Base-by-base conservation (phyloP, 2,797 vertebrate genomes). In the Lycodopsis pacificus region DNA sequence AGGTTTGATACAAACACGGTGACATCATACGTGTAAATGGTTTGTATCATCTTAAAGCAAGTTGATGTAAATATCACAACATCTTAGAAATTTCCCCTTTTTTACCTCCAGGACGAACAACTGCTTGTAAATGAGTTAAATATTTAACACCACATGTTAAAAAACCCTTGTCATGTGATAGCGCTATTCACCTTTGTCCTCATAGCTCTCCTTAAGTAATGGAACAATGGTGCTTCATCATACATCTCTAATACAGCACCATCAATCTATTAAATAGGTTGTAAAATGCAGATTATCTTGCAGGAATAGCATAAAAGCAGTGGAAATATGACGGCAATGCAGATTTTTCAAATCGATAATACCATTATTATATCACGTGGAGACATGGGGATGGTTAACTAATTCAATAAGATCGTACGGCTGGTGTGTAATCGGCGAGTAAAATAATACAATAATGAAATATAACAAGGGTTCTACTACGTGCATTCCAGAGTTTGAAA, bases 81-180 rank as follows among this genome's bases (percentile, higher is more conserved):
- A 51, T 61, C 34, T 27, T 20, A n/a, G 7, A 65, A 30, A 13
- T 62, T 75, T 62, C 38, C 20, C 65, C 7, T 82, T 75, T 64
- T 66, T 68, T 12, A 34, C n/a, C 12, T 51, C 46, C 0, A n/a
- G 12, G 13, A 22, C 1, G 11, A 92, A 22, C 49, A 86, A 74
- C 77, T 51, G 10, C 48, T 51, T 11, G 13, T 12, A 5, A 70
- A 42, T 77, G 63, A 71, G 57, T 65, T 34, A 76, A 54, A 69
- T 80, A 71, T 54, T 27, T 49, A 7, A 65, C 6, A 15, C 22
- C 4, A 53, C 40, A 72, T 49, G 65, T 73, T 63, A 42, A 34
- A 87, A 86, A 36, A 49, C 9, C 22, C 12, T 51, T 19, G 15
- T 61, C 25, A 14, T 66, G 19, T 3, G 13, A n/a, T 46, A 30